Conservation (phyloP, 1,140 invertebrate genomes). For the Phocides pigmalion region DNA sequence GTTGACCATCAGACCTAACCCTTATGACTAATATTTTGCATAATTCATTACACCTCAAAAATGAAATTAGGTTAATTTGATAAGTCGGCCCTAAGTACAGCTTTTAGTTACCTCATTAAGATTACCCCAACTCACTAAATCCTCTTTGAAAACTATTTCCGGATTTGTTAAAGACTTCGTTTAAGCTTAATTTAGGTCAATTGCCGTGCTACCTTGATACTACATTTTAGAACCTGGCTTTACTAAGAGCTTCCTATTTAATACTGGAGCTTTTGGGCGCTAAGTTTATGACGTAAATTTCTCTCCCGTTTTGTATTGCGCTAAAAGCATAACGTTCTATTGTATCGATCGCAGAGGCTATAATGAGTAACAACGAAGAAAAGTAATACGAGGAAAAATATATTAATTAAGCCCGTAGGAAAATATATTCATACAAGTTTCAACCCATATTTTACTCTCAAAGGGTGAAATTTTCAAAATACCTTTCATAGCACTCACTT, state of each 20-base stretch:
- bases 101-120: neutral
- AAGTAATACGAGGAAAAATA: too few species aligned
- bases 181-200: slow-evolving; percentile 27
- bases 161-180: slow-evolving; percentile 24
- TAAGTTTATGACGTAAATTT: slow-evolving; percentile 2
- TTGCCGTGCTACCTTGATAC: slow-evolving; percentile 23
- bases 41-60: neutral
- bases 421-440: too few species aligned
- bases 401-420: neutral
- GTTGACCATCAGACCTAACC: too few species aligned
- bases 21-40: too few species aligned
- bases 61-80: neutral
- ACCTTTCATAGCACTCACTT: too few species aligned
- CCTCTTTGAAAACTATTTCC: slow-evolving; percentile 23
- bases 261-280: slow-evolving; percentile 9
- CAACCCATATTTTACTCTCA: too few species aligned
- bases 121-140: slow-evolving; percentile 3
- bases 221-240: slow-evolving; percentile 20
- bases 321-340: neutral
- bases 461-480: too few species aligned
- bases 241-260: slow-evolving; percentile 17
- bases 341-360: neutral
- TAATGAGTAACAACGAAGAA: too few species aligned
- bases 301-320: neutral
- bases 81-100: neutral